Base-by-base conservation (phyloP, 2,113 vertebrate genomes). In the Oreochromis spilurus region DNA sequence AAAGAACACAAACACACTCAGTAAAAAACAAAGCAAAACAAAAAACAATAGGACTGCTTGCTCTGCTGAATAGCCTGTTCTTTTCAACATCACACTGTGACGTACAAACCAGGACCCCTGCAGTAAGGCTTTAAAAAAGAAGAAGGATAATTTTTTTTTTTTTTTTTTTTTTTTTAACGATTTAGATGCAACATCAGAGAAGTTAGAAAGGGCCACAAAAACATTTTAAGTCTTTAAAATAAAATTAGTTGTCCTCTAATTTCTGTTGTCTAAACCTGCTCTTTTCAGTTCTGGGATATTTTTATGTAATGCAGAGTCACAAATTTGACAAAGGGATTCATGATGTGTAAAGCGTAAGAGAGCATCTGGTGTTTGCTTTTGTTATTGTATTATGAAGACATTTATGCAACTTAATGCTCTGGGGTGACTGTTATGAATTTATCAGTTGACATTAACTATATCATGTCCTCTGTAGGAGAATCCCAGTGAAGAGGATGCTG, bases 401-500 rank as follows among this genome's bases (percentile, higher is more conserved):
- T 36, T 53, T 12, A 19, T 81, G 34, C 36, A 62, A 10, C 53
- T 54, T 24, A 26, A 5, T 45, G n/a, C 13, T 55, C 9, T 26
- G 16, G 55, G 17, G 19, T 81, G 67, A 60, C 12, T n/a, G 10
- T 57, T 21, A 65, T 79, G 53, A 13, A 31, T 77, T 31, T 50
- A 88, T 43, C 19, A 43, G 14, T 53, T 85, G 55, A 26, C 24
- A 58, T 84, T 81, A 55, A 72, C 57, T 34, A 11, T 84, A 82
- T 53, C 6, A 4, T 90, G 50, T 92, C 77, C 6, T 88, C 55
- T 82, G 2, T 34, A 99, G 99, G 98, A 99, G 92, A 99, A 99
- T 91, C 99, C 99, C 34, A 98, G 97, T 95, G 99, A 99, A 94
- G 99, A 99, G 94, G 99, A 99, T 90, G 99, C 97, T 87, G 98